Base-by-base conservation (phyloP, 2,113 vertebrate genomes). In the Rhinichthys klamathensis region DNA sequence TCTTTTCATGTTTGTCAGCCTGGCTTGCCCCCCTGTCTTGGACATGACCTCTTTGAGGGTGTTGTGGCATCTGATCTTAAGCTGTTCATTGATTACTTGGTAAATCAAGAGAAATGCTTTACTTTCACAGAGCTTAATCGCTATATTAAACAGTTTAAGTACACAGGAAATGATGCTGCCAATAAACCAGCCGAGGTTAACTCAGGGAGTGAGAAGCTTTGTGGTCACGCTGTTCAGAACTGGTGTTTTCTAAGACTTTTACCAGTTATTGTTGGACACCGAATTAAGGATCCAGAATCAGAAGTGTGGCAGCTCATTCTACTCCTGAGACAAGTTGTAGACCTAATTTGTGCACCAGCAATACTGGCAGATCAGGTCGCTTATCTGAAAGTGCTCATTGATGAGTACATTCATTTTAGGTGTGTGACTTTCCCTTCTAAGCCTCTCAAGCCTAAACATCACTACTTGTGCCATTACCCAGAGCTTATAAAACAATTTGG, bases 1-100 rank as follows among this genome's bases (percentile, higher is more conserved):
- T 69, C 7, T 13, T 83, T 73, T 49, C 46, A 58, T 83, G 81
- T 83, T 58, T 58, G 21, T 58, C 21, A n/a, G 56, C 56, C 21
- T 58, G 56, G 56, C 56, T n/a, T 58, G 56, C 21, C 56, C 56
- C n/a, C 56, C 56, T n/a, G 56, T 8, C 23, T 58, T 58, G 56
- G 56, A 3, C 56, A 58, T 58, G 21, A 58, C 56, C 56, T 58
- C 21, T 58, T n/a, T 58, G 23, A 58, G 56, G 56, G 23, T 23
- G 21, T 38, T 73, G 67, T 56, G 27, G 18, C n/a, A n/a, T 23
- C 8, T 38, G 65, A 72, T 58, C 56, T 58, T 70, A 46, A 82
- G 65, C 1, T 72, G 81, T 41, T 27, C 67, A 54, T 73, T 15
- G 46, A 83, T 58, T 46, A 46, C 15, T 30, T 84, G n/a, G 70